Base-by-base conservation (phyloP, 2,113 vertebrate species). In the Pavo muticus region DNA sequence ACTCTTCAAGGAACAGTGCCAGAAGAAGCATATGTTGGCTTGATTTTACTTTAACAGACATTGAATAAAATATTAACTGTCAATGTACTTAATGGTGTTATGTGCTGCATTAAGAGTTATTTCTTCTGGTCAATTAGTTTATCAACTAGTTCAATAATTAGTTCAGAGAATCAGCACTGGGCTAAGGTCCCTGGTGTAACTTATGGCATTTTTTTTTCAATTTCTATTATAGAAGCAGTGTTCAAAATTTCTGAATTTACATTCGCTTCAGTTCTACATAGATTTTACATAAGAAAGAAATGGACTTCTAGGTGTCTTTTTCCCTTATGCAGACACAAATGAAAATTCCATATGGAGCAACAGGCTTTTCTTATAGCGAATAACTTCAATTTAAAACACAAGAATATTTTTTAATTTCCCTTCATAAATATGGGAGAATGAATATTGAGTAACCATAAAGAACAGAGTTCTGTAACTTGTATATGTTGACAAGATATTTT, bases 111-210 rank as follows among this genome's bases (percentile, higher is more conserved):
- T 93, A 89, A 77, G 52, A 75, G 42, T 60, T 48, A 82, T 78
- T 61, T 91, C 67, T 16, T 82, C 52, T 73, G 39, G 61, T 74
- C 42, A 81, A 14, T 77, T 47, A 89, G 40, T 76, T 91, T 63
- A 92, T 80, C 42, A 80, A 71, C 39, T 84, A 68, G 37, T 80
- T 84, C 75, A 91, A 42, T 80, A 74, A 91, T 64, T 84, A 88
- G 81, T 64, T 71, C 42, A 71, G 73, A 21, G 40, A 80, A 29
- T 42, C 47, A 75, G 44, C 30, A 67, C 11, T 35, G 27, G 45
- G 35, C 40, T 67, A 37, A 24, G 20, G 40, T 61, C 59, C 40
- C 39, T 88, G 15, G 19, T 21, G 16, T 30, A 30, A 24, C 30
- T 42, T 45, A 75, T 59, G 40, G 54, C 12, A 29, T 19, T 40